These are phyloP conservation scores for Porites evermanni DNA, from an alignment of 92 coral and sea anemone species.

Conservation along the genomic window DNA sequence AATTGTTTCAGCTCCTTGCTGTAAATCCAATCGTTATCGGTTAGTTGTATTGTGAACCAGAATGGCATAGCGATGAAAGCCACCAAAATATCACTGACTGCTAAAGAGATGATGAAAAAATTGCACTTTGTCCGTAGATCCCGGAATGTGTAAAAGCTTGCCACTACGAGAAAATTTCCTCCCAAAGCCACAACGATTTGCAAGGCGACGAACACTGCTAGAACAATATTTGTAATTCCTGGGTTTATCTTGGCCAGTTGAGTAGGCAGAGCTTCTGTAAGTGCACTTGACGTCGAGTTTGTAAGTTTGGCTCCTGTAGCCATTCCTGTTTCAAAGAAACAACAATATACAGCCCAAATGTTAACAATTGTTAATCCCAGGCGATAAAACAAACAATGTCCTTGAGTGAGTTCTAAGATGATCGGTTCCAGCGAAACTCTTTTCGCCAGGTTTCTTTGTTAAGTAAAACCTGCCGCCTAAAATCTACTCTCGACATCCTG, in stretches of 20 bases:
- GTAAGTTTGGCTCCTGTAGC: constrained; percentile 23
- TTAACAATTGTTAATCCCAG: constrained; percentile 19
- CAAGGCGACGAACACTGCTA: constrained; percentile 78
- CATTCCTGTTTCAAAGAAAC: constrained; percentile 38
- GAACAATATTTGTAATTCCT: constrained; percentile 56
- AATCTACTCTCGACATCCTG: background rate
- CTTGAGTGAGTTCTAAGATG: constrained; percentile 5
- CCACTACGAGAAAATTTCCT: constrained; percentile 88
- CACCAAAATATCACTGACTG: constrained; percentile 88
- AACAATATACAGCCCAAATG: constrained; percentile 11
- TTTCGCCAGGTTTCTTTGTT: background rate
- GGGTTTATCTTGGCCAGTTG: constrained; percentile 10
- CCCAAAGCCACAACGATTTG: constrained; percentile 76
- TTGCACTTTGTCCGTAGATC: constrained; percentile 91
- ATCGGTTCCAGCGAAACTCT: background rate
- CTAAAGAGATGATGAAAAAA: constrained; percentile 88
- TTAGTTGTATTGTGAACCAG: constrained; percentile 81
- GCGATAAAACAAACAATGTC: constrained; percentile 11
- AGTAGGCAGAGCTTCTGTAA: background rate
- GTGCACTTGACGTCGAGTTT: constrained; percentile 19
- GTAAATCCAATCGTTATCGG: constrained; percentile 55
- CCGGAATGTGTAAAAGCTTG: constrained; percentile 89
- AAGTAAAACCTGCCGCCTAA: background rate
- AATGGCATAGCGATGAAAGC: constrained; percentile 89
- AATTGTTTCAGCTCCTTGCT: constrained; percentile 40